Conservation (phyloP, 1,140 invertebrate genomes). For the Tetramorium parvispinum region DNA sequence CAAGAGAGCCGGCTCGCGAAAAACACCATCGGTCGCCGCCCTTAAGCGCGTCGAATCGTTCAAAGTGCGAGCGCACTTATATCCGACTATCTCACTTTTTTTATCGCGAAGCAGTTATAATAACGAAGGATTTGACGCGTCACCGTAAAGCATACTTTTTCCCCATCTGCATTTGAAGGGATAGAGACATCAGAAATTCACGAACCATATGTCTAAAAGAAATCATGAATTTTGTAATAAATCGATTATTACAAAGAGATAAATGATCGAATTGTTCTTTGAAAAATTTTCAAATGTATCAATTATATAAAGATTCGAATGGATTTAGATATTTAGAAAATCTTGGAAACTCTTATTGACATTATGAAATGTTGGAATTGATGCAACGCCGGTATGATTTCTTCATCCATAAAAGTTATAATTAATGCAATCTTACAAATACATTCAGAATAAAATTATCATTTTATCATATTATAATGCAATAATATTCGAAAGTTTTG, state of each 20-base stretch:
- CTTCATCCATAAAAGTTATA: too few relatives aligned
- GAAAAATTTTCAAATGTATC: neutral
- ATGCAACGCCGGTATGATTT: too few relatives aligned
- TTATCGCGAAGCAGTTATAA: neutral
- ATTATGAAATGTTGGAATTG: too few relatives aligned
- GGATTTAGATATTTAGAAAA: neutral
- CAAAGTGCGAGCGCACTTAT: neutral
- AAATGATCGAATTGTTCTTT: neutral
- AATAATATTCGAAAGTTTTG: neutral
- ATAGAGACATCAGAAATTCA: neutral
- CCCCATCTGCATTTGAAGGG: neutral
- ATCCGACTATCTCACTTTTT: neutral
- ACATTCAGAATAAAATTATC: too few relatives aligned
- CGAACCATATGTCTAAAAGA: neutral
- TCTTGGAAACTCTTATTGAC: neutral
- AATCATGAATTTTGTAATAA: neutral
- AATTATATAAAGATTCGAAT: neutral
- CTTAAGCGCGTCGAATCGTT: conserved; percentile 5
- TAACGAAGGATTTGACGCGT: neutral
- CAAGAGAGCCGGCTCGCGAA: neutral
- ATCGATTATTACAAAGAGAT: neutral
- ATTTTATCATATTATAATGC: too few relatives aligned
- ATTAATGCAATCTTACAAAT: too few relatives aligned
- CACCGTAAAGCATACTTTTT: too few relatives aligned
- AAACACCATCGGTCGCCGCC: conserved; percentile 1